A percentile compares a stretch with the other conserved stretches of the same genome.
Evolutionary conservation across 2,113 vertebrate genomes (phyloP).

Genomic region (Plecturocebus donacophilus): DNA sequence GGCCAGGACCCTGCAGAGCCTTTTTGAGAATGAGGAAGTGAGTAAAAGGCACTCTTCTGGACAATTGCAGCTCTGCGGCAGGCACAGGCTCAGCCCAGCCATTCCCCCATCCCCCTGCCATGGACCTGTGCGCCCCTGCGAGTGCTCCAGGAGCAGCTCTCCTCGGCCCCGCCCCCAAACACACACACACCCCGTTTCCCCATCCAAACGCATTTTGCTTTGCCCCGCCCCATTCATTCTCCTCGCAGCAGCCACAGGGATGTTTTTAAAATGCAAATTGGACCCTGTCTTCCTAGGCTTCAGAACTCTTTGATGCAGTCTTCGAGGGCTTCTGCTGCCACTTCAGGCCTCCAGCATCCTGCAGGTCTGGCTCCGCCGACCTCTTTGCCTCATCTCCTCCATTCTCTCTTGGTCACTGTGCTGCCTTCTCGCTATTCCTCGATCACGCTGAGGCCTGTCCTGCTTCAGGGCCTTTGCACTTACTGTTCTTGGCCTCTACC

Average conservation of each 20-base stretch:
- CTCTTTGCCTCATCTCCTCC: neutral
- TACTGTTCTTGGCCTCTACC: neutral
- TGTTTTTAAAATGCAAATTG: neutral
- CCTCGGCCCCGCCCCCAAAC: too few relatives aligned
- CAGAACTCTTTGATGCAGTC: neutral
- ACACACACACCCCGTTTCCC: neutral
- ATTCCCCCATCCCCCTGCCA: accelerated
- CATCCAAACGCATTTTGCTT: neutral
- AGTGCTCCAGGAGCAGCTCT: neutral
- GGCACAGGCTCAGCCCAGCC: neutral
- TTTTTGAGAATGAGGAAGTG: neutral
- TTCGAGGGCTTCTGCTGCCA: neutral
- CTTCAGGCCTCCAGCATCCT: neutral
- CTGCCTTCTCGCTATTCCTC: neutral
- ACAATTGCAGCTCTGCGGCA: neutral
- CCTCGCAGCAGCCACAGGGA: neutral
- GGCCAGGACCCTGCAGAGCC: neutral
- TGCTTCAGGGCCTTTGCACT: slow-evolving; percentile 37
- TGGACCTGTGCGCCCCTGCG: too few relatives aligned
- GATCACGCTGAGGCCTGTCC: neutral
- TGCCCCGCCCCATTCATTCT: neutral
- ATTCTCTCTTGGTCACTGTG: neutral
- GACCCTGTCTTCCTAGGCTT: neutral
- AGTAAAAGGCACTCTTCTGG: neutral
- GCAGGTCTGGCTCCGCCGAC: neutral